phyloP scores from a whole-genome alignment of 2,797 vertebrate genomes.

The Enteromius mattozi region DNA sequence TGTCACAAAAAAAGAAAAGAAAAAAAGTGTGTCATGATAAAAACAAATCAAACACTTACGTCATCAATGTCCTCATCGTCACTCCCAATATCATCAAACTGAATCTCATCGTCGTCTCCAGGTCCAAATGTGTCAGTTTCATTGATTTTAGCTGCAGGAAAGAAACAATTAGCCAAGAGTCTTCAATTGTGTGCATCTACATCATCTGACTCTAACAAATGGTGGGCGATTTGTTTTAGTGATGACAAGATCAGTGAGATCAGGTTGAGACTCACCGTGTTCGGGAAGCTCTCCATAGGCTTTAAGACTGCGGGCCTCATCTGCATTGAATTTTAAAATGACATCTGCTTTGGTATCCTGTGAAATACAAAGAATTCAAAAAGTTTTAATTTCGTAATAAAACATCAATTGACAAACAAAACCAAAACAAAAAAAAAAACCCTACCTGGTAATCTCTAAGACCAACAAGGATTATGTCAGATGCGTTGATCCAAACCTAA shows the following conservation, averaged over 20 bases:
- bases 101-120: slow-evolving; percentile 95
- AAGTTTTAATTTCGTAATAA: neutral
- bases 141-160: slow-evolving; percentile 91
- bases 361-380: neutral
- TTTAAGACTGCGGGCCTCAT: slow-evolving; percentile 97
- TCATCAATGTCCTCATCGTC: slow-evolving; percentile 97
- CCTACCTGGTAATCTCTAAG: slow-evolving; percentile 96
- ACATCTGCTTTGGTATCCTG: slow-evolving; percentile 98
- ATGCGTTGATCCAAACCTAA: slow-evolving; percentile 99
- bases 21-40: neutral
- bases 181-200: neutral
- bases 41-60: slow-evolving; percentile 75
- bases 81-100: slow-evolving; percentile 94
- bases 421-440: too few relatives aligned
- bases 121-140: slow-evolving; percentile 95
- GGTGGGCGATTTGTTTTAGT: neutral
- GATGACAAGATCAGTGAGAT: neutral
- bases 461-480: slow-evolving; percentile 97
- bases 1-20: neutral
- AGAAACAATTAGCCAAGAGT: neutral
- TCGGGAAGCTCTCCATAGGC: slow-evolving; percentile 98
- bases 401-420: neutral
- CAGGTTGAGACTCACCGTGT: slow-evolving; percentile 82
- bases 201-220: neutral
- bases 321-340: slow-evolving; percentile 97